Evolutionary conservation across 2,113 vertebrate species (phyloP).

Genomic region (Myocastor coypus): DNA sequence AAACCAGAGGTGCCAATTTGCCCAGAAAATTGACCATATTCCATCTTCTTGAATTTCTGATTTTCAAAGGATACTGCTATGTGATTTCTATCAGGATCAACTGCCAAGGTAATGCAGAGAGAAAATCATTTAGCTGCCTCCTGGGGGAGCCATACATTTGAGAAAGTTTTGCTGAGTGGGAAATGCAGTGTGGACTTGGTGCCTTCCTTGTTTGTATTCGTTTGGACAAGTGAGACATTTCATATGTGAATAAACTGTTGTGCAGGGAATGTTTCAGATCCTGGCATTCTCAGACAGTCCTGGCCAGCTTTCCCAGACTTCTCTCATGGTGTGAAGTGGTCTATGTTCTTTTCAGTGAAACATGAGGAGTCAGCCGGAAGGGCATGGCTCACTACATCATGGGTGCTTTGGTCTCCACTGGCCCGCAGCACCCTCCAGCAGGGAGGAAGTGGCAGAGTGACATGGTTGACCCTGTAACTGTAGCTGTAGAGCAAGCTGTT

Average conservation of each 20-base stretch:
- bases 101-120: neutral
- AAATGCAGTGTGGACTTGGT: neutral
- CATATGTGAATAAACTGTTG: neutral
- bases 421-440: neutral
- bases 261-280: neutral
- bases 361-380: neutral
- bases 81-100: neutral
- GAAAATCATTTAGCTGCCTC: neutral
- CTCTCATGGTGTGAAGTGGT: neutral
- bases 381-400: no score
- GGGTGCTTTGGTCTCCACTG: neutral
- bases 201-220: neutral
- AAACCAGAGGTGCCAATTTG: neutral
- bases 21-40: neutral
- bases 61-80: neutral
- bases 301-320: neutral
- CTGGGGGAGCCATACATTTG: neutral
- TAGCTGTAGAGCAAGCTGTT: no score
- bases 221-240: neutral
- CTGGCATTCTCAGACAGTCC: neutral
- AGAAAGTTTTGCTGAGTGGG: neutral
- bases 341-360: neutral
- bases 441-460: neutral
- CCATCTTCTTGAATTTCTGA: constrained; percentile 6
- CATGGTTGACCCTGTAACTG: neutral